Evolutionary conservation across 1,140 invertebrate genomes (phyloP).

Genomic region (Papilio helenus): DNA sequence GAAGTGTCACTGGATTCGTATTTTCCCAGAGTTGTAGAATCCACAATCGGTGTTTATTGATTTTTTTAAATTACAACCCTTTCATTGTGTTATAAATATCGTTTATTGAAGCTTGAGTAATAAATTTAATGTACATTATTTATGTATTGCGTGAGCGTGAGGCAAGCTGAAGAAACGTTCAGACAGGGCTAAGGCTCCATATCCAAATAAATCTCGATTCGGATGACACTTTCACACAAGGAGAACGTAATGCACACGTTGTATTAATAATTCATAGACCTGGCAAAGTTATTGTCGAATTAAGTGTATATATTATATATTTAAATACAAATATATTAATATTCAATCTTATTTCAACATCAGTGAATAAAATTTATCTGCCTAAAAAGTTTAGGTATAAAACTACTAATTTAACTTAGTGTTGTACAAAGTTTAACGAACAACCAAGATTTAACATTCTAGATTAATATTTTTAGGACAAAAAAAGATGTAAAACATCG

Average conservation of each 20-base stretch:
- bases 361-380: not conserved
- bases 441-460: not conserved
- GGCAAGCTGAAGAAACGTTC: not conserved
- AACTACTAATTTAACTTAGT: not conserved
- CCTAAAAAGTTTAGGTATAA: not conserved
- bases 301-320: not conserved
- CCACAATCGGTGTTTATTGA: not conserved
- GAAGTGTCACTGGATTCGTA: not conserved
- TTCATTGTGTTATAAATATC: not conserved
- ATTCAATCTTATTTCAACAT: not conserved
- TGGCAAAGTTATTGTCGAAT: not conserved
- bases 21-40: not conserved
- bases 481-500: constrained; percentile 17
- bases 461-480: not conserved
- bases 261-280: constrained; percentile 19
- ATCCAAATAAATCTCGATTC: constrained; percentile 19
- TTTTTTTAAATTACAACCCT: not conserved
- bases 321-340: not conserved
- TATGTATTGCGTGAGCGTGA: not conserved
- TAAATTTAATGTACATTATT: constrained; percentile 16
- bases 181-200: not conserved
- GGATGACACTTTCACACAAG: constrained; percentile 13
- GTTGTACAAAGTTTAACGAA: not conserved
- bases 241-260: not conserved
- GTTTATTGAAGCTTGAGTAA: not conserved